Evolutionary conservation across 2,888 invertebrate genomes (phyloP), one percentile per base, ranked within the genome.

Genomic region (Acleris holmiana): DNA sequence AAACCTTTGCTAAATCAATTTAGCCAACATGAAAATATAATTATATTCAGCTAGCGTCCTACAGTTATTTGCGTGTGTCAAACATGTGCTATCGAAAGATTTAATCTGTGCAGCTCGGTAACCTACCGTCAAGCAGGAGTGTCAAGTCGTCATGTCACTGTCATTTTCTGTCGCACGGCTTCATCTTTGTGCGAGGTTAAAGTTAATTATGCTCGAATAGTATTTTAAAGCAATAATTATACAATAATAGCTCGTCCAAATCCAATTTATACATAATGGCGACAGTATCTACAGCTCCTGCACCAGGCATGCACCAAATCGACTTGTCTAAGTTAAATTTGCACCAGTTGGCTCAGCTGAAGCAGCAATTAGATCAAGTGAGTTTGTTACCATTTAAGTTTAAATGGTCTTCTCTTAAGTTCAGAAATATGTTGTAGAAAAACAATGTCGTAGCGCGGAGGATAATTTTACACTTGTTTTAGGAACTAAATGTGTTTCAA

Each of bases 401-500:
- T 56, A 57, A 35, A 40, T 58, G n/a, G 23, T 25, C 44, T 57
- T 58, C 7, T 18, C n/a, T 44, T 44, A 5, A 15, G 15, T 15
- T 44, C 2, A 44, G 6, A 44, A 41, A 17, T n/a, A 15, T 44
- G 1, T 17, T 15, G 7, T 17, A 15, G 41, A 41, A 4, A 41
- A 41, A 29, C 25, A 10, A 29, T 29, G 5, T 4, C 47, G 46
- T 46, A 51, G 4, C n/a, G 44, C 49, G n/a, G 3, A 18, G 4
- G 19, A 7, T 47, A n/a, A n/a, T 40, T 21, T 51, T 15, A 57
- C 53, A 48, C 65, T 66, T 67, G 68, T 66, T 92, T 66, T 79
- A 96, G 96, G 99, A 99, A 86, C 92, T 99, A 67, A 94, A 94
- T 74, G 94, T 98, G 53, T 97, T 98, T 84, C 97, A 97, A 93